Percentiles rank a stretch among this genome's conserved stretches.
Evolutionary conservation across 2,888 invertebrate species (phyloP).

Genomic region (Rhogogaster chlorosoma): DNA sequence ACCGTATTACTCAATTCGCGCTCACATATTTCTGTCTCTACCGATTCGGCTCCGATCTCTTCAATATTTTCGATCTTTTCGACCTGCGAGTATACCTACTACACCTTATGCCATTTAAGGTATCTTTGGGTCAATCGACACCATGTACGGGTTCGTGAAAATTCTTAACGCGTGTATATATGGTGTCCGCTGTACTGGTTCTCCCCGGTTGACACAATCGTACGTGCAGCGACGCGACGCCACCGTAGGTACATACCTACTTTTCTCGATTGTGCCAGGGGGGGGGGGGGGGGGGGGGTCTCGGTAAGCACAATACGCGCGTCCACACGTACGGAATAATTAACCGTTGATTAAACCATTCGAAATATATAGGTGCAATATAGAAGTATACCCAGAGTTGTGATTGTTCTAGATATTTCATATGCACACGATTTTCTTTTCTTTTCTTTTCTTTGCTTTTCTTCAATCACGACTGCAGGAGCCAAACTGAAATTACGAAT

Average conservation of each 20-base stretch:
- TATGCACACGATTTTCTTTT: not conserved
- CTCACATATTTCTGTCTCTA: not conserved
- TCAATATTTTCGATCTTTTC: not conserved
- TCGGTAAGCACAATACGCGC: conserved; percentile 6
- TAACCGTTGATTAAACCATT: conserved; percentile 63
- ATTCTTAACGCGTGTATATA: conserved; percentile 70
- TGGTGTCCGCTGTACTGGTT: conserved; percentile 63
- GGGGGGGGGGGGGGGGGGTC: too few relatives aligned
- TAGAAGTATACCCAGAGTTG: not conserved
- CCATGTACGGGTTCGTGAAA: conserved; percentile 67
- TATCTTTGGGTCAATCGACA: conserved; percentile 57
- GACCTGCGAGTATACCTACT: not conserved
- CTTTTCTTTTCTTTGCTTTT: not conserved
- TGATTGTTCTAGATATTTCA: not conserved
- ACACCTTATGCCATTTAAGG: conserved; percentile 55
- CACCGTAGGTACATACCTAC: not conserved
- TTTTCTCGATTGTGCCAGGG: not conserved
- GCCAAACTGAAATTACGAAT: too few relatives aligned
- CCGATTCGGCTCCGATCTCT: not conserved
- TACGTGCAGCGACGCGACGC: conserved; percentile 64
- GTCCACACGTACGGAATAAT: conserved; percentile 67
- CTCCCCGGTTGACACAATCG: conserved; percentile 71
- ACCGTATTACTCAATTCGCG: conserved; percentile 3
- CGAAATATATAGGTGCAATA: conserved; percentile 28
- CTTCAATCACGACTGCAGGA: not conserved